These are phyloP conservation scores for Drosophila lutescens DNA, from an alignment of 2,888 invertebrate genomes.

Conservation along the genomic window DNA sequence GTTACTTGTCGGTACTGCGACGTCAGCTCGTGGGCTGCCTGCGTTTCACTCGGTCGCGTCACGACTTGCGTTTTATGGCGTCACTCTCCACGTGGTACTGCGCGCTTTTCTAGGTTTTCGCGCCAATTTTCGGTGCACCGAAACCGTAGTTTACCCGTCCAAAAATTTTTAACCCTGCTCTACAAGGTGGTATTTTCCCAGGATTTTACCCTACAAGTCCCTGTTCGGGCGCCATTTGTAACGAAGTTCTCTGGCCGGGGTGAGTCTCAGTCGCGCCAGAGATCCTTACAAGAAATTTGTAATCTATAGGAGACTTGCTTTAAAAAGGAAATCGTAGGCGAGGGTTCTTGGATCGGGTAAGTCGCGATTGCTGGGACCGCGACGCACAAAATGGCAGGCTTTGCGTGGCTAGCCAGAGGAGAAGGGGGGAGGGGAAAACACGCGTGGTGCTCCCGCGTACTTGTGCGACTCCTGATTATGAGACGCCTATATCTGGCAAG, in stretches of 20 bases:
- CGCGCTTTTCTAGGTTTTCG: neutral
- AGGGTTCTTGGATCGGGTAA: too few relatives aligned
- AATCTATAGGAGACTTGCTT: neutral
- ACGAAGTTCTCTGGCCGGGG: neutral
- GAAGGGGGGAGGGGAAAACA: too few relatives aligned
- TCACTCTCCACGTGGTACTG: neutral
- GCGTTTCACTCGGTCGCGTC: neutral
- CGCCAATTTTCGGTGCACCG: neutral
- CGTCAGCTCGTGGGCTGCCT: conserved; percentile 1
- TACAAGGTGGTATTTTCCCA: neutral
- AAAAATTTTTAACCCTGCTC: neutral
- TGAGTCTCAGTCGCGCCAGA: neutral
- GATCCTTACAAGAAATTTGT: neutral
- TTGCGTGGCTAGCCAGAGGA: too few relatives aligned
- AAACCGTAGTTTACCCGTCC: neutral
- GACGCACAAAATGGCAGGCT: too few relatives aligned
- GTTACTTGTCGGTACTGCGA: too few relatives aligned
- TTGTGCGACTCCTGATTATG: too few relatives aligned
- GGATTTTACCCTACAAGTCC: neutral
- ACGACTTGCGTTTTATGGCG: neutral
- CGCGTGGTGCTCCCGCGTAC: too few relatives aligned
- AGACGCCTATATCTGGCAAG: too few relatives aligned
- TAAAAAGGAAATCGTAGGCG: too few relatives aligned
- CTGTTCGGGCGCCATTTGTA: too few relatives aligned
- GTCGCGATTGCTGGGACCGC: too few relatives aligned